These are phyloP conservation scores for Sycobia sp. DNA, from an alignment of 1,140 invertebrate genomes.

Conservation along the genomic window DNA sequence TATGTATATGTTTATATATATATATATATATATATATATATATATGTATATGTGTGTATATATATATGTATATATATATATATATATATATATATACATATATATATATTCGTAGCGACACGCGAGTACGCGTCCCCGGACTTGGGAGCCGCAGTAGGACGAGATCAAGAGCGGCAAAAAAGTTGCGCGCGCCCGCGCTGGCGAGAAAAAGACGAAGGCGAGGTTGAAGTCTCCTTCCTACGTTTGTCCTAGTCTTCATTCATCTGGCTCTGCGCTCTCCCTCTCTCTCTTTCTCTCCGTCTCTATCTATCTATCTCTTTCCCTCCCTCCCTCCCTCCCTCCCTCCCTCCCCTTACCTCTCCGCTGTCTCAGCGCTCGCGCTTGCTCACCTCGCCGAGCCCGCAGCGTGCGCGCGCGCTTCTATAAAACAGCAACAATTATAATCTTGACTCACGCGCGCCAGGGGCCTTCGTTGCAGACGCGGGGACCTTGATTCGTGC, in stretches of 20 bases:
- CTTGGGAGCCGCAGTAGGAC: background rate
- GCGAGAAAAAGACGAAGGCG: constrained; percentile 1
- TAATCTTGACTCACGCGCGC: constrained; percentile 54
- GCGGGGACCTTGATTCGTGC: constrained; percentile 52
- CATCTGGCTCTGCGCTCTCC: background rate
- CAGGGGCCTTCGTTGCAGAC: constrained; percentile 46
- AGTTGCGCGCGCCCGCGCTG: too few species aligned
- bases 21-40: too few species aligned
- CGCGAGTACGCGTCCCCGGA: background rate
- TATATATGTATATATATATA: too few species aligned
- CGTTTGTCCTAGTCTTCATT: constrained; percentile 7
- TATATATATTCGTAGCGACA: constrained; percentile 2
- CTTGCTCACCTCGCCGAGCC: constrained; percentile 19
- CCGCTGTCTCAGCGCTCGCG: too few species aligned
- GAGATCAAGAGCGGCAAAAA: background rate
- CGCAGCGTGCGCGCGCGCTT: constrained; percentile 6
- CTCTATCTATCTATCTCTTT: too few species aligned
- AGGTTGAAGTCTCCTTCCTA: constrained; percentile 17
- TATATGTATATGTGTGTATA: too few species aligned
- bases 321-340: background rate
- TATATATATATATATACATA: too few species aligned
- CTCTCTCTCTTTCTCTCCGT: constrained; percentile 1
- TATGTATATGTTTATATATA: too few species aligned
- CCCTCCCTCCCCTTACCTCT: too few species aligned
- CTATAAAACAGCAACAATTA: constrained; percentile 46